Evolutionary conservation across 2,888 invertebrate genomes (phyloP).

Genomic region (Chrysopilus asiliformis): DNA sequence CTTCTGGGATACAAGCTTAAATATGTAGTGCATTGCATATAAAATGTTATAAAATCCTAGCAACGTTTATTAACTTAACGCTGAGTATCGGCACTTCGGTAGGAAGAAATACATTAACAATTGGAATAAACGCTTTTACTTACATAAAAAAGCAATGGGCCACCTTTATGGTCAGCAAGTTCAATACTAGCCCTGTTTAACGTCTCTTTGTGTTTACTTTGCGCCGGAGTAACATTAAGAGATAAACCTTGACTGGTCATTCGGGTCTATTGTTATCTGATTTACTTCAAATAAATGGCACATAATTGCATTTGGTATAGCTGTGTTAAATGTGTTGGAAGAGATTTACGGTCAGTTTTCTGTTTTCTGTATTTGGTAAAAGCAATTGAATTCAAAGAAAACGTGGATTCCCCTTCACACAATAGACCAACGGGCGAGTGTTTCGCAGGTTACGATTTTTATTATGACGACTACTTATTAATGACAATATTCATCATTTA

Average conservation of each 20-base stretch:
- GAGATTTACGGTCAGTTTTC: constrained; percentile 29
- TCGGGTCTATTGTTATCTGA: constrained; percentile 15
- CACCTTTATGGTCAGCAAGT: constrained; percentile 14
- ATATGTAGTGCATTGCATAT: not conserved
- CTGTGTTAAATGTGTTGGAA: constrained; percentile 28
- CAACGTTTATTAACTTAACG: not conserved
- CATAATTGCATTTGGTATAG: constrained; percentile 10
- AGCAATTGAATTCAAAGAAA: too few species aligned
- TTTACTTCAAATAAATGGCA: constrained; percentile 10
- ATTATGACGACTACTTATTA: too few species aligned
- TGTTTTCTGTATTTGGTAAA: too few species aligned
- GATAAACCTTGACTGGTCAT: constrained; percentile 13
- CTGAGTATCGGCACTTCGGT: not conserved
- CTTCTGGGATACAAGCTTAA: constrained; percentile 3
- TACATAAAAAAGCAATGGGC: too few species aligned
- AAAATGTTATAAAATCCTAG: not conserved
- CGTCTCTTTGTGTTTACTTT: constrained; percentile 13
- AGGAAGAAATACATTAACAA: not conserved
- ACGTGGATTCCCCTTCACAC: too few species aligned
- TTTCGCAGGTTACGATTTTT: too few species aligned
- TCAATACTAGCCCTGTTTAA: constrained; percentile 7
- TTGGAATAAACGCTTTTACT: too few species aligned
- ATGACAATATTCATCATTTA: too few species aligned
- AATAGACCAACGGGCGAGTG: too few species aligned
- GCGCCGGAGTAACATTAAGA: constrained; percentile 7